Conservation (phyloP, 2,113 vertebrate species). For the Callospermophilus lateralis region DNA sequence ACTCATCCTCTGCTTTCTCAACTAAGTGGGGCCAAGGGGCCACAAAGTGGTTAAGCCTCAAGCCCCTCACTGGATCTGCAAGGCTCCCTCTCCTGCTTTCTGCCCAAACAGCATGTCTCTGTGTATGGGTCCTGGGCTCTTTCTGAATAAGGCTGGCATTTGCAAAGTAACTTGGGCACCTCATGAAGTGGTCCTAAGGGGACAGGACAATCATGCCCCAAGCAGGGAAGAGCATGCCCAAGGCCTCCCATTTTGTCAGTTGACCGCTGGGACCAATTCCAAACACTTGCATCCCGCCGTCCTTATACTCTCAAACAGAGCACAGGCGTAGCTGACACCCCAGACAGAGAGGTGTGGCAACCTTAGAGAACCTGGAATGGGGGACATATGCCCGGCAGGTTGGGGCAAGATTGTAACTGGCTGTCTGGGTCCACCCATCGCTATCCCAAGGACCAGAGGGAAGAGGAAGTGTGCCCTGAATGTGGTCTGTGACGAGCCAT, state of each 20-base stretch:
- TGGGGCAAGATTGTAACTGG: background rate
- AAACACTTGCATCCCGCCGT: background rate
- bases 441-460: background rate
- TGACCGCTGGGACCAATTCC: background rate
- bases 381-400: no score
- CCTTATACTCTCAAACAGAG: background rate
- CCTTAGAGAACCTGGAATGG: background rate
- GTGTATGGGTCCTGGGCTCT: background rate
- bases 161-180: background rate
- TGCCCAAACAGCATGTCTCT: background rate
- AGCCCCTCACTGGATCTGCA: background rate
- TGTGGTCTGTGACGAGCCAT: background rate
- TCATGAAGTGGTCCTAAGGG: background rate
- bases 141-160: background rate
- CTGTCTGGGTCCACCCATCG: background rate
- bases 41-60: background rate
- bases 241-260: background rate
- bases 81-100: background rate
- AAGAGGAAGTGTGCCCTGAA: background rate
- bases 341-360: background rate
- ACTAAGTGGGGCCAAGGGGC: background rate
- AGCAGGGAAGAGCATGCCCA: background rate
- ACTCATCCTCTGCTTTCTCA: no score
- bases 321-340: background rate
- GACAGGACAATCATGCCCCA: background rate